phyloP scores from a whole-genome alignment of 2,888 invertebrate genomes.

The Caenorhabditis sp. region DNA sequence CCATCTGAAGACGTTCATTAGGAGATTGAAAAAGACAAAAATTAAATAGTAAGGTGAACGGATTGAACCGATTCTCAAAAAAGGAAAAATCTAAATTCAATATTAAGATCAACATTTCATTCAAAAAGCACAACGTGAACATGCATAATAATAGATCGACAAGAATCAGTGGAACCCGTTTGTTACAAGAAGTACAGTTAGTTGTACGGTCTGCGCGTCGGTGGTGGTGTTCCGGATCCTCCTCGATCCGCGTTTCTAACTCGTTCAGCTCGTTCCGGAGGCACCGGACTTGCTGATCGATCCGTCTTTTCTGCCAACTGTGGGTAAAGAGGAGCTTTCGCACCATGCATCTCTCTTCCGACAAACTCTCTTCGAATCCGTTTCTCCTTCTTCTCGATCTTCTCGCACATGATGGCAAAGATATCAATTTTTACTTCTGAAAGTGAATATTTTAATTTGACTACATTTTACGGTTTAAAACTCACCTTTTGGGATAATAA shows the following conservation, averaged over 20 bases:
- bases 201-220: constrained; percentile 25
- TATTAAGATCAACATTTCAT: too few species aligned
- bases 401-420: constrained; percentile 31
- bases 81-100: too few species aligned
- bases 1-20: constrained; percentile 47
- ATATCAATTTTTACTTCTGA: constrained; percentile 32
- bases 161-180: too few species aligned
- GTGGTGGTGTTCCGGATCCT: constrained; percentile 56
- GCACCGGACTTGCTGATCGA: constrained; percentile 7
- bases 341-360: constrained; percentile 52
- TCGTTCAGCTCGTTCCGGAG: constrained; percentile 20
- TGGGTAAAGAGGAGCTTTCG: constrained; percentile 49
- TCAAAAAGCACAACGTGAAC: too few species aligned
- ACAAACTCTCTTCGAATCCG: constrained; percentile 54
- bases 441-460: neutral
- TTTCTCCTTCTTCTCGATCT: constrained; percentile 20
- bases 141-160: too few species aligned
- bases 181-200: neutral
- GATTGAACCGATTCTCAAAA: too few species aligned
- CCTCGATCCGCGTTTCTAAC: constrained; percentile 40
- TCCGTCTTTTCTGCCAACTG: constrained; percentile 19
- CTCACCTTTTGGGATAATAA: constrained; percentile 3
- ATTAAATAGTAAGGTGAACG: too few species aligned
- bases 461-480: too few species aligned
- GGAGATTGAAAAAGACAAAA: neutral